These are phyloP conservation scores for Triplophysa tibetana DNA, from an alignment of 2,113 vertebrate genomes.

Conservation along the genomic window DNA sequence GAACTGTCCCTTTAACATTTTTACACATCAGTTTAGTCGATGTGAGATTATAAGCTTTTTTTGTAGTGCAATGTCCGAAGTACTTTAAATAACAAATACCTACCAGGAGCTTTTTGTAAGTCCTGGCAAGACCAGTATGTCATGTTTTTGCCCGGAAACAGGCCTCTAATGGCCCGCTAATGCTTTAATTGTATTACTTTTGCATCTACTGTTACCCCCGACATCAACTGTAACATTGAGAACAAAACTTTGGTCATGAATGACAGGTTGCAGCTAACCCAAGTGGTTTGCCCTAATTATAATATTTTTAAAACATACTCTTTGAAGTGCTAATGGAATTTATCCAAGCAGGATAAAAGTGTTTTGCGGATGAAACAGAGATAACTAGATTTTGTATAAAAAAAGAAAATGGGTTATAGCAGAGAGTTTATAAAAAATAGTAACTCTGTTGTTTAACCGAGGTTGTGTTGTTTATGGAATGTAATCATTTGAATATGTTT, in stretches of 20 bases:
- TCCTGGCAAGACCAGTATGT: slow-evolving; percentile 66
- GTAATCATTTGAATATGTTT: not conserved
- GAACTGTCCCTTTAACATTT: too few relatives aligned
- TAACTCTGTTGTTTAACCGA: not conserved
- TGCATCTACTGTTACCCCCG: slow-evolving; percentile 70
- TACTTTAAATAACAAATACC: slow-evolving; percentile 72
- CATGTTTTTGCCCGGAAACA: slow-evolving; percentile 70
- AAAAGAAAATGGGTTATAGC: not conserved
- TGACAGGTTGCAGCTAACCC: slow-evolving; percentile 4
- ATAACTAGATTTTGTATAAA: not conserved
- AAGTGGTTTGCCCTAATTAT: slow-evolving; percentile 29
- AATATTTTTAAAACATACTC: slow-evolving; percentile 24
- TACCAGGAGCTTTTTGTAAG: slow-evolving; percentile 67
- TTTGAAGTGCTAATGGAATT: slow-evolving; percentile 20
- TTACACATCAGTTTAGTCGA: too few relatives aligned
- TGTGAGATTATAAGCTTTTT: too few relatives aligned
- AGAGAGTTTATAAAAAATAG: not conserved
- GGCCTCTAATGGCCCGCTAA: slow-evolving; percentile 74
- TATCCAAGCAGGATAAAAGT: slow-evolving; percentile 8
- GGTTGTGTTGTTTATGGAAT: too few relatives aligned
- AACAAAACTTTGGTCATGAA: slow-evolving; percentile 30
- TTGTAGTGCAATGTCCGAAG: slow-evolving; percentile 66
- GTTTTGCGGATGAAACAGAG: not conserved
- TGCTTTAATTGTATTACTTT: slow-evolving; percentile 75
- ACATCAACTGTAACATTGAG: slow-evolving; percentile 55